phyloP scores from a whole-genome alignment of 2,113 vertebrate species.

The Hiodon alosoides region DNA sequence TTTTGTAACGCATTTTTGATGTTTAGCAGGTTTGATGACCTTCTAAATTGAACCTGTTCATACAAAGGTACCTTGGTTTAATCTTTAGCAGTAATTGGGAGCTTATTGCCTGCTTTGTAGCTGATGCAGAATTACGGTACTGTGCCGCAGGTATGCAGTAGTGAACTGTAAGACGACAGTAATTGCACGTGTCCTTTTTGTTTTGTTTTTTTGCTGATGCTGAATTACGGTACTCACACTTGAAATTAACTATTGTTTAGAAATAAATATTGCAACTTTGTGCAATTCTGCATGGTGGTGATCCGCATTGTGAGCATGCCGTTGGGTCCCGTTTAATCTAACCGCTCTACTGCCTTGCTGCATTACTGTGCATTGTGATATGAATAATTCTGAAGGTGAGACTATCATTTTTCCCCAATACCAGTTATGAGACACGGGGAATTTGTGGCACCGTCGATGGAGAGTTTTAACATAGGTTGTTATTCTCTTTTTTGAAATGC shows the following conservation, averaged over 20 bases:
- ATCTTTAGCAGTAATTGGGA: constrained; percentile 26
- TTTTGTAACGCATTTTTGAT: constrained; percentile 33
- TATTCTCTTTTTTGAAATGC: not conserved
- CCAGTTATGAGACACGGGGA: not conserved
- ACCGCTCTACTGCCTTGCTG: not conserved
- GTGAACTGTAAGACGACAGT: not conserved
- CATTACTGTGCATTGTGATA: constrained; percentile 8
- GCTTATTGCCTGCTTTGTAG: constrained; percentile 25
- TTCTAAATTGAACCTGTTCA: constrained; percentile 5
- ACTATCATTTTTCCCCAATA: not conserved
- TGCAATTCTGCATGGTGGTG: no score
- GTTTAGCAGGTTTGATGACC: constrained; percentile 19
- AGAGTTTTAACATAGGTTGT: not conserved
- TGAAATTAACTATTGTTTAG: no score
- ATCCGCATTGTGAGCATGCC: no score
- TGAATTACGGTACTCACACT: no score
- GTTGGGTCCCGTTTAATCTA: no score
- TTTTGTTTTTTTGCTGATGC: no score
- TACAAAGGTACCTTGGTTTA: constrained; percentile 33
- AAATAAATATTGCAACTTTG: no score
- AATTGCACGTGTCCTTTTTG: no score
- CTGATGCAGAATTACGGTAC: constrained; percentile 24
- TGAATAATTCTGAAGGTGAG: constrained; percentile 6
- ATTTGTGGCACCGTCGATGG: no score
- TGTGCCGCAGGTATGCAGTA: constrained; percentile 23